A percentile compares a stretch with the other conserved stretches of the same genome.
These are phyloP conservation scores for Cyprinus carpio DNA, from an alignment of 2,113 vertebrate species.

Conservation along the genomic window DNA sequence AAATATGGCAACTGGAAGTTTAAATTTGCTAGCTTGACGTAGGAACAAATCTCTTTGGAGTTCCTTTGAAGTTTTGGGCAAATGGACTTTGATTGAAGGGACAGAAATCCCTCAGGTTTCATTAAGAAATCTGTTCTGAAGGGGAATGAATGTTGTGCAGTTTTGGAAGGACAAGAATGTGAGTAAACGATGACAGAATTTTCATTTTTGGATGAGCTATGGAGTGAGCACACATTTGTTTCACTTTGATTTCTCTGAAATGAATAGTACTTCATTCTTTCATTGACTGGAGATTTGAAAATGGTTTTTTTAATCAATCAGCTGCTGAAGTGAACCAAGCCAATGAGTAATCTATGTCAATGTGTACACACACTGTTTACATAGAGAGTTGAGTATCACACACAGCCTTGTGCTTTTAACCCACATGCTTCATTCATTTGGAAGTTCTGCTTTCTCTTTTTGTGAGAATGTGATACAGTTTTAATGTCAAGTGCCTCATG, in stretches of 20 bases:
- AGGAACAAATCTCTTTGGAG: not conserved
- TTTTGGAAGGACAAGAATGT: not conserved
- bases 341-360: not conserved
- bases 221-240: not conserved
- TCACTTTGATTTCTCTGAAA: not conserved
- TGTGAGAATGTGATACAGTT: not conserved
- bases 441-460: not conserved
- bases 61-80: not conserved
- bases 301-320: not conserved
- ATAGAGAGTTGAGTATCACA: not conserved
- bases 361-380: not conserved
- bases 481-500: not conserved
- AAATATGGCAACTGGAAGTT: not conserved
- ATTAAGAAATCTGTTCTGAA: not conserved
- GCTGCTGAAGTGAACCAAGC: not conserved
- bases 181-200: not conserved
- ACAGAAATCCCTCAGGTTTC: not conserved
- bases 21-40: not conserved
- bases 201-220: not conserved
- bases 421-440: not conserved
- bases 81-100: not conserved
- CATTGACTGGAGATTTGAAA: not conserved
- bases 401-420: not conserved
- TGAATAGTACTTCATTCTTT: not conserved
- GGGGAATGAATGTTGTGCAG: not conserved